phyloP scores from a whole-genome alignment of 1,140 invertebrate species.

The Drosophila elegans region DNA sequence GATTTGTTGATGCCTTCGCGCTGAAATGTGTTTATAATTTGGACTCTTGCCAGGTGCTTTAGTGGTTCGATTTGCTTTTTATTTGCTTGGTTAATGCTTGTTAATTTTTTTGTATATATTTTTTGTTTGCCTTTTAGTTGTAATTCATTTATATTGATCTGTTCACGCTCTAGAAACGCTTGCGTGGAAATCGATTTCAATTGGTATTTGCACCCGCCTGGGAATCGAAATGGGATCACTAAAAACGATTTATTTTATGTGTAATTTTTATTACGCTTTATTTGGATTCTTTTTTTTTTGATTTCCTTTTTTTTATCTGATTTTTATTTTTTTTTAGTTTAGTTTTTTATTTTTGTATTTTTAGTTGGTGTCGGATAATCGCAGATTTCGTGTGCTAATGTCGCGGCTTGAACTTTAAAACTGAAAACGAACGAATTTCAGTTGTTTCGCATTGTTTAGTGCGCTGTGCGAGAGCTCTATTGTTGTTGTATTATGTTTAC shows the following conservation, averaged over 20 bases:
- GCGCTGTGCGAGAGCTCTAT: slow-evolving; percentile 55
- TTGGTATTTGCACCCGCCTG: slow-evolving; percentile 6
- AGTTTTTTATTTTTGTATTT: slow-evolving; percentile 8
- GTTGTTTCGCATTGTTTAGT: slow-evolving; percentile 79
- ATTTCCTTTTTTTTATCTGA: neutral
- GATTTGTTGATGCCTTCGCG: slow-evolving; percentile 13
- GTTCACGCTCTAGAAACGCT: slow-evolving; percentile 54
- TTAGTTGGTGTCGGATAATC: slow-evolving; percentile 60
- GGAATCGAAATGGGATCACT: slow-evolving; percentile 7
- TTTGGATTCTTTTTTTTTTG: slow-evolving; percentile 6
- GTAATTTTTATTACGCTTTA: slow-evolving; percentile 2
- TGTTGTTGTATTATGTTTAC: slow-evolving; percentile 79
- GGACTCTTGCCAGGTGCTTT: slow-evolving; percentile 34
- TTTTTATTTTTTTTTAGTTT: neutral
- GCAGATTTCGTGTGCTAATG: slow-evolving; percentile 78
- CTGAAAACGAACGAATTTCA: slow-evolving; percentile 74
- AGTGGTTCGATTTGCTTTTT: slow-evolving; percentile 26
- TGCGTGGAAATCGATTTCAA: slow-evolving; percentile 20
- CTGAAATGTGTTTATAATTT: slow-evolving; percentile 33
- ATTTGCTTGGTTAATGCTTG: slow-evolving; percentile 8
- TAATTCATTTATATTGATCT: slow-evolving; percentile 38
- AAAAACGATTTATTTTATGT: slow-evolving; percentile 14
- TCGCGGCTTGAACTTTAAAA: slow-evolving; percentile 83
- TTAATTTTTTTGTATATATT: slow-evolving; percentile 20
- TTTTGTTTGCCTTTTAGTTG: slow-evolving; percentile 15